Base-by-base conservation (phyloP, 1,140 invertebrate species). In the Dolichoris vasculosae region DNA sequence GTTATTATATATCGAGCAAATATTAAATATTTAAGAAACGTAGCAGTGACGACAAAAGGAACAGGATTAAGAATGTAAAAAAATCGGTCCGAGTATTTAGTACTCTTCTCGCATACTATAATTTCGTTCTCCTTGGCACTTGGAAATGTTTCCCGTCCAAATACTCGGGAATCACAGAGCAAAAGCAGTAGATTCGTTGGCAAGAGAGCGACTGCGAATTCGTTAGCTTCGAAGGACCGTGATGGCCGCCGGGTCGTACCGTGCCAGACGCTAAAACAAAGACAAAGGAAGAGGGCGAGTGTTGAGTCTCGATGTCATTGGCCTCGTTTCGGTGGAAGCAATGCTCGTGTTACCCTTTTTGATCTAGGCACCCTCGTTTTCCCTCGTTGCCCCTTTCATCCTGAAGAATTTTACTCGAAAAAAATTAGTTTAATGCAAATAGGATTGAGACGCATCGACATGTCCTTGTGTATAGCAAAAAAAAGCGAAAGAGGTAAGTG, bases 401-500 rank as follows among this genome's bases (percentile, higher is more conserved):
- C 3, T 20, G 15, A 38, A 38, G 67, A 15, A 32, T 69, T n/a
- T n/a, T 69, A 63, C 78, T 77, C 73, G 30, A 23, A 43, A 59
- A 9, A 46, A 51, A 80, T 71, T 79, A 80, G 87, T 83, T 84
- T 79, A 51, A 26, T 59, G 87, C 35, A 86, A 87, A 87, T 87
- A 78, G 87, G 85, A 85, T 86, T 38, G 69, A 26, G 59, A 20
- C 55, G 63, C 38, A 63, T 59, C 35, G 82, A 40, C 30, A 30
- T 0, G 32, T 32, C 8, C 38, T 43, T 11, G 23, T 38, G 23
- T 43, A 38, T 23, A 15, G 0, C 38, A 6, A 0, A n/a, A 38
- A 9, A 43, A n/a, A 26, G n/a, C 13, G 38, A 73, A 73, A n/a
- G 69, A 73, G 69, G 20, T 43, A 35, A 67, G 9, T 13, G 32